Base-by-base conservation (phyloP, 2,797 vertebrate species). In the Alfaro cultratus region DNA sequence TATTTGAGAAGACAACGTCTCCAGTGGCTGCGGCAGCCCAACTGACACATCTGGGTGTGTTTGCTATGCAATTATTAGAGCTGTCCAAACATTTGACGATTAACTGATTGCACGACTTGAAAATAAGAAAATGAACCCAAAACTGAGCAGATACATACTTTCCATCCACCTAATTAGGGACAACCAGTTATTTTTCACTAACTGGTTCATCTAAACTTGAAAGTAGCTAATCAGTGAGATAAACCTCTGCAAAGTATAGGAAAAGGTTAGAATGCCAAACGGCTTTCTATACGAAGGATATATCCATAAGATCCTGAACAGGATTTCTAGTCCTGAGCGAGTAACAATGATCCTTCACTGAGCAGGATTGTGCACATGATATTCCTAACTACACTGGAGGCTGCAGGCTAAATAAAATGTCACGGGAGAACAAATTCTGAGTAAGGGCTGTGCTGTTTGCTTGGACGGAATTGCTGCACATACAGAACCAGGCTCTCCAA, bases 321-420 rank as follows among this genome's bases (percentile, higher is more conserved):
- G 6, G 78, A 57, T 26, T 45, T 78, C 41, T 67, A 36, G 70
- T 64, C 29, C 74, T 76, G 3, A 77, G 53, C 21, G 68, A 39
- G 72, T 23, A 12, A 62, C 41, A n/a, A 34, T 9, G 75, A 80
- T n/a, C 39, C 60, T 49, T 79, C 29, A 29, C 67, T 41, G 55
- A 80, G 43, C 76, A 47, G 34, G 6, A 49, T 64, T 78, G 74
- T 26, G 57, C 47, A 81, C 51, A 64, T 67, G 26, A 84, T 74
- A 71, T 72, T 49, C 79, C 73, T 79, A 36, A 51, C n/a, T 72
- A 85, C 84, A 82, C 79, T 46, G 36, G 74, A 36, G 82, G 55
- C 80, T 82, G 67, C 71, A 77, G 85, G 82, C 86, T 79, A 82
- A 80, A 91, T 88, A 75, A 91, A 90, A 91, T 90, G 86, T 89